Evolutionary conservation across 2,888 invertebrate species (phyloP).

Genomic region (Nasonia oneida): DNA sequence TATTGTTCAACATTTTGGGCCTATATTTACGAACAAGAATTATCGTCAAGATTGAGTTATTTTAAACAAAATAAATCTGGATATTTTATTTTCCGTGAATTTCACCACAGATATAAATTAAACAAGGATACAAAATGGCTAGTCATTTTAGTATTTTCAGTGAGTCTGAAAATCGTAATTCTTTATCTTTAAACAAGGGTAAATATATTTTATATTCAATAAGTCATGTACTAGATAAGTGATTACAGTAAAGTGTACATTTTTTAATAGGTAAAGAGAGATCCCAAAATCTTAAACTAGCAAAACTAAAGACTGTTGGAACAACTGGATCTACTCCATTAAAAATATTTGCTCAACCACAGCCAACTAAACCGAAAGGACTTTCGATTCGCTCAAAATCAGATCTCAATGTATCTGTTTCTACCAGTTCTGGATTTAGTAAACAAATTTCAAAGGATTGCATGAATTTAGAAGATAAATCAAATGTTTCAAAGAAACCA

Average conservation of each 20-base stretch:
- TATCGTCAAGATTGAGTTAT: no score
- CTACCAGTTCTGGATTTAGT: not conserved
- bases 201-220: not conserved
- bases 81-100: not conserved
- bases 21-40: no score
- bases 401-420: slow-evolving; percentile 65
- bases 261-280: slow-evolving; percentile 57
- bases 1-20: no score
- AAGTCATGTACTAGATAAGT: not conserved
- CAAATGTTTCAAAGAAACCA: slow-evolving; percentile 42
- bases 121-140: slow-evolving; percentile 46
- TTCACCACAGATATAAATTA: not conserved
- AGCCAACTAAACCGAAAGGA: slow-evolving; percentile 66
- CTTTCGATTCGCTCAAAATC: slow-evolving; percentile 68
- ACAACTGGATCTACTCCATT: slow-evolving; percentile 34
- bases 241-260: not conserved
- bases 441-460: slow-evolving; percentile 42
- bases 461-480: slow-evolving; percentile 33
- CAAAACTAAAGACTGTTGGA: slow-evolving; percentile 60
- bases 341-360: slow-evolving; percentile 59
- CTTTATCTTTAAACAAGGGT: slow-evolving; percentile 46
- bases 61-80: not conserved
- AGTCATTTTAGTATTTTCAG: slow-evolving; percentile 56
- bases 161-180: slow-evolving; percentile 39
- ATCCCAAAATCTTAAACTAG: slow-evolving; percentile 28